Evolutionary conservation across 2,888 invertebrate species (phyloP), one percentile per base, ranked within the genome.

Genomic region (Eledona agricola): DNA sequence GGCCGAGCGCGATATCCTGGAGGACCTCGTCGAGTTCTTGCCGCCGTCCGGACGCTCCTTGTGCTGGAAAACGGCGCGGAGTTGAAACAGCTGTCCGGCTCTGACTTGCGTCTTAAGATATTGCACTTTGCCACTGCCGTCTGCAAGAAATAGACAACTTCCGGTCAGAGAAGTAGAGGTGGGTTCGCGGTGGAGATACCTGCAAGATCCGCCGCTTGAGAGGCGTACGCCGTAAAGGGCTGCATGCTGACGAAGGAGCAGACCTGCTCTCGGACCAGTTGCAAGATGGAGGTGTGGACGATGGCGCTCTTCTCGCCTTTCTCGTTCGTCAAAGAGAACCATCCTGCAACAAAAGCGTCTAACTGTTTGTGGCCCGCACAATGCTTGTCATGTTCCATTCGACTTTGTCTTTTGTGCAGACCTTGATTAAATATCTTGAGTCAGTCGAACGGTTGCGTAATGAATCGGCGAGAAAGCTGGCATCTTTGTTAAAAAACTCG

Each of bases 1-100:
- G 67, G 64, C 77, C 72, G 69, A 64, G 51, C 70, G 61, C 15
- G 67, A 68, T 54, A 70, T 56, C 51, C 66, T 57, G 9, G 68
- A 67, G 3, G 70, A 69, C 43, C 64, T 60, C n/a, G 66, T 68
- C 22, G 67, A 67, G 15, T 65, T 66, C 13, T 66, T 70, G 42
- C 67, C 61, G 23, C 64, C 66, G 17, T 66, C 70, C 11, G 64
- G 64, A 34, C 65, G 79, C 0, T 82, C 82, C 58, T 87, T 84
- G 74, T 89, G 89, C 54, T 88, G 88, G 73, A 88, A 89, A 28
- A 89, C 88, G 0, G 88, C 89, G 6, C 89, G 79, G 29, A 89
- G 76, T 26, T 87, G 83, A 62, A 88, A 83, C 20, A 88, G 85
- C 56, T 88, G 88, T 0, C 89, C 89, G 1, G 86, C 85, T 38